These are phyloP conservation scores for Andrena camellia DNA, from an alignment of 2,888 invertebrate genomes.

Conservation along the genomic window DNA sequence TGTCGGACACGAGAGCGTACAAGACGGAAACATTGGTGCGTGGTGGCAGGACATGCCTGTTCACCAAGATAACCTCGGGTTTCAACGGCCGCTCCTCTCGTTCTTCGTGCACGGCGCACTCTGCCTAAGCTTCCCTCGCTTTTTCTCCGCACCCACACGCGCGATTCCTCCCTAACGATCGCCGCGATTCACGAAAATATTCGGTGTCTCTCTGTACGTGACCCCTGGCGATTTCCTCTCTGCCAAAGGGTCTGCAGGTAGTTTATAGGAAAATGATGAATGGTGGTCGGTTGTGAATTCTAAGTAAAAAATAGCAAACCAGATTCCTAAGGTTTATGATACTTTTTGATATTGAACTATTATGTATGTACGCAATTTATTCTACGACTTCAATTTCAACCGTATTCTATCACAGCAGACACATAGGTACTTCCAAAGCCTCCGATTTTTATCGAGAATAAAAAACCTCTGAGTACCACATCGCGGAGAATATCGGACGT, in stretches of 20 bases:
- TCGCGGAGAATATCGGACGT: not conserved
- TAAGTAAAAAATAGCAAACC: not conserved
- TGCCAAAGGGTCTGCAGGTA: too few species aligned
- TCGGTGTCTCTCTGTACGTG: not conserved
- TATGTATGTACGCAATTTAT: not conserved
- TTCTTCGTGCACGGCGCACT: slow-evolving; percentile 10
- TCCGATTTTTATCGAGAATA: slow-evolving; percentile 1
- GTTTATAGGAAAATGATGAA: too few species aligned
- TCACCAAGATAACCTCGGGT: slow-evolving; percentile 66
- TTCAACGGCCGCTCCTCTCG: slow-evolving; percentile 47
- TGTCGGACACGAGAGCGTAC: slow-evolving; percentile 79
- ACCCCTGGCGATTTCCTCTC: not conserved
- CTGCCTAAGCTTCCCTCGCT: slow-evolving; percentile 42
- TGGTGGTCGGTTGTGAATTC: not conserved
- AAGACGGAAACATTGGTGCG: slow-evolving; percentile 77
- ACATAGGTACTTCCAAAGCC: slow-evolving; percentile 5
- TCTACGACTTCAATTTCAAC: slow-evolving; percentile 2
- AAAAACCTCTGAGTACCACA: not conserved
- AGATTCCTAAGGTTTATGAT: not conserved
- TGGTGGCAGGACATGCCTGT: slow-evolving; percentile 74
- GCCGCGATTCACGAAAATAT: slow-evolving; percentile 5
- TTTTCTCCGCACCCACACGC: slow-evolving; percentile 49
- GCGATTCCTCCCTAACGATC: slow-evolving; percentile 17
- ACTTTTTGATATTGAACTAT: too few species aligned
- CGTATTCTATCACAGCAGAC: not conserved